Conservation (phyloP, 30 jellyfish, hydroid and myxozoan species). For the Turritopsis dohrnii region DNA sequence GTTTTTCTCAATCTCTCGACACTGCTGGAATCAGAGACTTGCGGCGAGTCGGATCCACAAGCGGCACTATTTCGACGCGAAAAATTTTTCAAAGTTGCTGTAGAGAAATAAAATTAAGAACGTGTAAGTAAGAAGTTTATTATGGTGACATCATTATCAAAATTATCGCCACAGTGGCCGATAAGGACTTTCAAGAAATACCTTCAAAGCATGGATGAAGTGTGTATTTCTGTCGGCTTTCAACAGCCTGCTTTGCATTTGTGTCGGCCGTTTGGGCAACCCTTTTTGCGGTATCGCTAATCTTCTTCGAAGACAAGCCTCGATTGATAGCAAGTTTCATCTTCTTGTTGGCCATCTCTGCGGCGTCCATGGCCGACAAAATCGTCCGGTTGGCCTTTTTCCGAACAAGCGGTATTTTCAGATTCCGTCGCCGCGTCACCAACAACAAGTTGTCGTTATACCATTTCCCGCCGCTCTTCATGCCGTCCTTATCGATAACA, state of each 20-base stretch:
- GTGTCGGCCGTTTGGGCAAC: constrained; percentile 63
- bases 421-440: constrained; percentile 52
- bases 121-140: background rate
- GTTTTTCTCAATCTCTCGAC: background rate
- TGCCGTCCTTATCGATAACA: constrained; percentile 28
- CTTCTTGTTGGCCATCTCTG: constrained; percentile 65
- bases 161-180: background rate
- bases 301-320: constrained; percentile 76
- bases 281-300: constrained; percentile 65
- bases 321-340: constrained; percentile 72
- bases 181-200: background rate
- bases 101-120: background rate
- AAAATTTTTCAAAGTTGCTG: background rate
- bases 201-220: constrained; percentile 37
- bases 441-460: constrained; percentile 54
- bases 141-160: background rate
- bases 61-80: background rate
- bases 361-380: constrained; percentile 76
- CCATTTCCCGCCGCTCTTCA: constrained; percentile 83
- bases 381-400: constrained; percentile 57
- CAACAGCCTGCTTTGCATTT: constrained; percentile 53
- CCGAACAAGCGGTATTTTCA: constrained; percentile 56
- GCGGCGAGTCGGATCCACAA: background rate
- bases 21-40: background rate
- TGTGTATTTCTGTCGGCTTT: constrained; percentile 33